These are phyloP conservation scores for Neoaliturus tenellus DNA, from an alignment of 2,888 invertebrate species.

Conservation along the genomic window DNA sequence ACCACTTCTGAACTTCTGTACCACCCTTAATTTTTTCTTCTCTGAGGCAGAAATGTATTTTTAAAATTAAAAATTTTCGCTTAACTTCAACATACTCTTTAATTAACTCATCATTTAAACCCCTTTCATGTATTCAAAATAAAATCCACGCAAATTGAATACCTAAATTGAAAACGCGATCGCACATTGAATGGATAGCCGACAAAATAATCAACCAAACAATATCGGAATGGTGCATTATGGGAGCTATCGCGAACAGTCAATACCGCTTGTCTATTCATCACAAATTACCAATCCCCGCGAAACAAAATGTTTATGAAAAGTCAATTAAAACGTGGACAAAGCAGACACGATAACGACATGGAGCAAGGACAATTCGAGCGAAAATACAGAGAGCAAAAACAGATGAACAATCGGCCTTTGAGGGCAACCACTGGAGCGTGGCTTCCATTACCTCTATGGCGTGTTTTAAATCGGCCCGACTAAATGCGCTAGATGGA, in stretches of 20 bases:
- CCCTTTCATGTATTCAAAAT: background rate
- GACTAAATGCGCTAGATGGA: background rate
- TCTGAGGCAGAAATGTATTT: too few species aligned
- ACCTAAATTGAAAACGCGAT: background rate
- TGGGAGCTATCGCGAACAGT: background rate
- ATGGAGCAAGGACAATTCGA: constrained; percentile 49
- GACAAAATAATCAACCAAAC: constrained; percentile 40
- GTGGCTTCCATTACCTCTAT: constrained; percentile 25
- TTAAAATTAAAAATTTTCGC: too few species aligned
- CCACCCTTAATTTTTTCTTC: too few species aligned
- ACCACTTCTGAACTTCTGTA: too few species aligned
- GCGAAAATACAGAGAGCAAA: constrained; percentile 58
- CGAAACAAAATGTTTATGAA: constrained; percentile 56
- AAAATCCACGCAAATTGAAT: background rate
- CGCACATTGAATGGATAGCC: constrained; percentile 3
- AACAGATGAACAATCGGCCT: constrained; percentile 55
- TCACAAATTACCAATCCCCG: constrained; percentile 52
- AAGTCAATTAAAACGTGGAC: constrained; percentile 57
- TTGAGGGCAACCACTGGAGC: constrained; percentile 19
- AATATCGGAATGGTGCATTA: constrained; percentile 37
- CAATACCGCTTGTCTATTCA: constrained; percentile 29
- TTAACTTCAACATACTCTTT: too few species aligned
- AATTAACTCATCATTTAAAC: too few species aligned
- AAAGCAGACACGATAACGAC: constrained; percentile 56
- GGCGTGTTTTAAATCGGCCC: constrained; percentile 27